Conservation (phyloP, 2,797 vertebrate species). For the Phalanger gymnotis region DNA sequence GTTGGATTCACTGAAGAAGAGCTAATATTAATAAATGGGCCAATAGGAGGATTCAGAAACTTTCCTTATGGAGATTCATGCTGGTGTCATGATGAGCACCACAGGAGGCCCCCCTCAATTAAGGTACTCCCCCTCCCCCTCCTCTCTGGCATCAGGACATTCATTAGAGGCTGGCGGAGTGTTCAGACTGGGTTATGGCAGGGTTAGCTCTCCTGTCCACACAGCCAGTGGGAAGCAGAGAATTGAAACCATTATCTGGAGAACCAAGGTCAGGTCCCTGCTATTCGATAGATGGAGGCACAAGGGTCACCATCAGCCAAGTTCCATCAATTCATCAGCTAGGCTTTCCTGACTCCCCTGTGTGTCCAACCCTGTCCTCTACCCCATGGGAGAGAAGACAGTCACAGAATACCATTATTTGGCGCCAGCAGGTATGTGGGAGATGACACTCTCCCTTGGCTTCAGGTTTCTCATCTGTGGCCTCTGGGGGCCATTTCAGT, state of each 20-base stretch:
- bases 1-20: slow-evolving; percentile 58
- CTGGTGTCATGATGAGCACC: not conserved
- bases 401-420: not conserved
- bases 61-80: slow-evolving; percentile 15
- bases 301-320: not conserved
- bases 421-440: not conserved
- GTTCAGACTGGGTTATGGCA: not conserved
- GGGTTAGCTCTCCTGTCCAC: not conserved
- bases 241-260: not conserved
- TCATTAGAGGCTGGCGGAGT: not conserved
- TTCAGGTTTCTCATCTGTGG: not conserved
- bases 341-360: not conserved
- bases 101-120: slow-evolving; percentile 1
- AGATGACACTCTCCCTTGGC: not conserved
- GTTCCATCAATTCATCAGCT: not conserved
- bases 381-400: not conserved
- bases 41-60: slow-evolving; percentile 24
- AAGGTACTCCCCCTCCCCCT: not conserved
- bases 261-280: not conserved
- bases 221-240: not conserved
- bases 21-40: slow-evolving; percentile 74
- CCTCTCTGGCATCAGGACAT: not conserved
- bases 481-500: not conserved
- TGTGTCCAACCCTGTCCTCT: not conserved
- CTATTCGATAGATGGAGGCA: not conserved